Conservation (phyloP, 2,113 vertebrate species). For the Sisor rabdophorus region DNA sequence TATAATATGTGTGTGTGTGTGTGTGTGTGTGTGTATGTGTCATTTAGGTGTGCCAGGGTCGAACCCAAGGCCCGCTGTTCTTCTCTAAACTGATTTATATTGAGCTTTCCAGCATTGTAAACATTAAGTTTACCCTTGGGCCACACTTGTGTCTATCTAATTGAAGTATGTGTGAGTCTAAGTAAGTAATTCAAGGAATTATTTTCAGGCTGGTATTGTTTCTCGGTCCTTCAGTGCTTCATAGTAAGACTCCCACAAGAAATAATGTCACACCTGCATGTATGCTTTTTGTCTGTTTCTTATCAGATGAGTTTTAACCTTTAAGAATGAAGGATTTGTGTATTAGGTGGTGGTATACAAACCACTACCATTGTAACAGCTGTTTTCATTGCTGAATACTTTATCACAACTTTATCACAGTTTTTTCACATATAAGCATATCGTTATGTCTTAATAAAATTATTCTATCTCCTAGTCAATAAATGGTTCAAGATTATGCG, state of each 20-base stretch:
- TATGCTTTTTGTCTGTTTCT: constrained; percentile 6
- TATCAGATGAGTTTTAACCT: constrained; percentile 2
- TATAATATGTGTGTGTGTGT: constrained; percentile 43
- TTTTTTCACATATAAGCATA: too few species aligned
- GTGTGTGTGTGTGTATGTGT: constrained; percentile 18
- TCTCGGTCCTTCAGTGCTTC: constrained; percentile 28
- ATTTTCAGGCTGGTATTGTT: constrained; percentile 34
- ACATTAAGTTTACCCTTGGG: constrained; percentile 49
- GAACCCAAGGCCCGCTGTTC: constrained; percentile 39
- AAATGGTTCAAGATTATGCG: too few species aligned
- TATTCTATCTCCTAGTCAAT: too few species aligned
- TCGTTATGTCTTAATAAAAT: too few species aligned
- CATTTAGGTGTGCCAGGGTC: constrained; percentile 29
- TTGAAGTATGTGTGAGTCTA: constrained; percentile 32
- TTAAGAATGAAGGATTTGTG: background rate
- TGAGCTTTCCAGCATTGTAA: constrained; percentile 43
- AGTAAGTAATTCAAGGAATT: constrained; percentile 44
- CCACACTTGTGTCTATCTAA: constrained; percentile 45
- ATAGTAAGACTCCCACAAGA: constrained; percentile 13
- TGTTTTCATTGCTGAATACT: background rate
- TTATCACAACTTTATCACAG: background rate
- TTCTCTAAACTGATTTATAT: constrained; percentile 53
- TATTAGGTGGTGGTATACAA: background rate
- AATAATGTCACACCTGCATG: constrained; percentile 13
- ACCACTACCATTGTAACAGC: background rate